Conservation (phyloP, 2,888 invertebrate genomes). For the Callimorpha dominula region DNA sequence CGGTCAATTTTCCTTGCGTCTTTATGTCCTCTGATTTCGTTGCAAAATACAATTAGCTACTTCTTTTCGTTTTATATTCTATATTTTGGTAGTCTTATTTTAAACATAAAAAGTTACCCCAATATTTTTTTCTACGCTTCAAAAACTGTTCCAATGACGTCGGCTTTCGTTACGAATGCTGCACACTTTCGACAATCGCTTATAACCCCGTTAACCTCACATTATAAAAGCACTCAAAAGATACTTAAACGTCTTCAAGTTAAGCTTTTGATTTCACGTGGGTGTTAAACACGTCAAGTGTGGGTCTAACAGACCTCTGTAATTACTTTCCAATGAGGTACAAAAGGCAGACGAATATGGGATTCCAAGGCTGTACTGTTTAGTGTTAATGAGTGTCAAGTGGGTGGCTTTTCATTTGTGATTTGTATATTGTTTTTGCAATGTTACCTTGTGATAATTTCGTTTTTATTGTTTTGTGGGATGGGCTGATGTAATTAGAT, state of each 20-base stretch:
- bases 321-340: conserved; percentile 75
- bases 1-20: too few species aligned
- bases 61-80: too few species aligned
- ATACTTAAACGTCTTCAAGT: conserved; percentile 63
- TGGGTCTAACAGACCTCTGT: conserved; percentile 61
- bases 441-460: conserved; percentile 45
- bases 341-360: conserved; percentile 58
- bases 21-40: too few species aligned
- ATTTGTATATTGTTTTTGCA: conserved; percentile 58
- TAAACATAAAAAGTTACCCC: too few species aligned
- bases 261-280: conserved; percentile 63
- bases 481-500: conserved; percentile 28
- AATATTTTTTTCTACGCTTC: too few species aligned
- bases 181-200: conserved; percentile 3
- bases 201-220: conserved; percentile 30
- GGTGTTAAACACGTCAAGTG: conserved; percentile 65
- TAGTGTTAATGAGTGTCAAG: conserved; percentile 55
- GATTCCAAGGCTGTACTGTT: conserved; percentile 51
- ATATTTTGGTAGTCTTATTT: too few species aligned
- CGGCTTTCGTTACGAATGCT: neutral
- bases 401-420: conserved; percentile 53
- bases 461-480: conserved; percentile 47
- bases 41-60: too few species aligned
- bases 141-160: neutral
- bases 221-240: conserved; percentile 63